These are phyloP conservation scores for Columba janthina DNA, from an alignment of 2,113 vertebrate genomes.

Conservation along the genomic window DNA sequence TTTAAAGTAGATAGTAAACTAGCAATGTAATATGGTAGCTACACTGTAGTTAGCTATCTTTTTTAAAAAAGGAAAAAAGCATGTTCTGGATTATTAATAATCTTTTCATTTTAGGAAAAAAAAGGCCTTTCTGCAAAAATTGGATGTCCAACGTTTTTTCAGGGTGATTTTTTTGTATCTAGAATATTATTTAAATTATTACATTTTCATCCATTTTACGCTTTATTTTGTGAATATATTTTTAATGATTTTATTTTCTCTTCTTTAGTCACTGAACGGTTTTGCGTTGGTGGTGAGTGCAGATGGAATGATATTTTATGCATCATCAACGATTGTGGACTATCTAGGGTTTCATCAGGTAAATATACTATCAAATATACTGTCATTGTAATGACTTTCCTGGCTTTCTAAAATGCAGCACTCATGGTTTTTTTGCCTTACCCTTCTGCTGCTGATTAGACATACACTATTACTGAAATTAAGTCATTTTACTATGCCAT, in stretches of 20 bases:
- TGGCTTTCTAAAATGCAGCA: not conserved
- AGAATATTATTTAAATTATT: not conserved
- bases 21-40: not conserved
- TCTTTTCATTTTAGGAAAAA: not conserved
- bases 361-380: conserved; percentile 12
- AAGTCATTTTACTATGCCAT: not conserved
- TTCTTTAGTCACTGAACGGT: conserved; percentile 89
- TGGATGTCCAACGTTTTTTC: not conserved
- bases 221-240: not conserved
- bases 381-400: not conserved
- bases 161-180: not conserved
- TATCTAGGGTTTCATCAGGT: conserved; percentile 99
- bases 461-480: not conserved
- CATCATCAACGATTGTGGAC: conserved; percentile 92
- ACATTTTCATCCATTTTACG: not conserved
- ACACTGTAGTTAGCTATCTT: not conserved
- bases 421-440: not conserved
- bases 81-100: not conserved
- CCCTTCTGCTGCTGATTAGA: not conserved
- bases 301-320: conserved; percentile 96
- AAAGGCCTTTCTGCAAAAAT: not conserved
- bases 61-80: not conserved
- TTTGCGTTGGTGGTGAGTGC: conserved; percentile 93
- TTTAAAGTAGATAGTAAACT: not conserved
- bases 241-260: conserved; percentile 5